These are phyloP conservation scores for Eueremaeus valkanovi DNA, from an alignment of 2,888 invertebrate genomes.

Conservation along the genomic window DNA sequence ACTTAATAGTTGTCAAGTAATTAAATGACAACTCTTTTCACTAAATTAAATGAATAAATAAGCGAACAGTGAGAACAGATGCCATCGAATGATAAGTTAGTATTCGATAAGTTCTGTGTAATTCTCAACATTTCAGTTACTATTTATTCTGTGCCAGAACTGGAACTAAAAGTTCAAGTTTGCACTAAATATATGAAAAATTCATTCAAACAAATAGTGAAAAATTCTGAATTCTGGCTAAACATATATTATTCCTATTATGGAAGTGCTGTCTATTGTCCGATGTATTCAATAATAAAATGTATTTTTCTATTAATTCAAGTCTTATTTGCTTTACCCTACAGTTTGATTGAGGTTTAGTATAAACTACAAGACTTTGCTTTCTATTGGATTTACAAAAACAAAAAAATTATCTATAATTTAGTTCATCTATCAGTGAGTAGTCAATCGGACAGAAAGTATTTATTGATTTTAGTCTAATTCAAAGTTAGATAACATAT, in stretches of 20 bases:
- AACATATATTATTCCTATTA: too few species aligned
- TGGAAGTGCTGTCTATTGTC: too few species aligned
- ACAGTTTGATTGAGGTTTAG: constrained; percentile 1
- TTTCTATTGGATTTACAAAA: constrained; percentile 3
- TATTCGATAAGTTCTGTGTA: too few species aligned
- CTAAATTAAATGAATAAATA: constrained; percentile 3
- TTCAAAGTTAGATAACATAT: not conserved
- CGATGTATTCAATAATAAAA: not conserved
- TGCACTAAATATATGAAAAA: too few species aligned
- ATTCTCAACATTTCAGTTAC: too few species aligned
- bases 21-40: not conserved
- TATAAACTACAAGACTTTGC: constrained; percentile 29
- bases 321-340: not conserved
- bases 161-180: too few species aligned
- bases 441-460: not conserved
- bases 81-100: too few species aligned
- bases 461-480: constrained; percentile 9
- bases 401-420: constrained; percentile 15
- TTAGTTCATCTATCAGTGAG: not conserved
- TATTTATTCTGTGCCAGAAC: too few species aligned
- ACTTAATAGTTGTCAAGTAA: not conserved
- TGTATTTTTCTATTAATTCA: constrained; percentile 3
- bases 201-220: too few species aligned
- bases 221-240: too few species aligned
- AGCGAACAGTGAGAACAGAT: not conserved